Base-by-base conservation (phyloP, 2,888 invertebrate species). In the Leptinotarsa juncta region DNA sequence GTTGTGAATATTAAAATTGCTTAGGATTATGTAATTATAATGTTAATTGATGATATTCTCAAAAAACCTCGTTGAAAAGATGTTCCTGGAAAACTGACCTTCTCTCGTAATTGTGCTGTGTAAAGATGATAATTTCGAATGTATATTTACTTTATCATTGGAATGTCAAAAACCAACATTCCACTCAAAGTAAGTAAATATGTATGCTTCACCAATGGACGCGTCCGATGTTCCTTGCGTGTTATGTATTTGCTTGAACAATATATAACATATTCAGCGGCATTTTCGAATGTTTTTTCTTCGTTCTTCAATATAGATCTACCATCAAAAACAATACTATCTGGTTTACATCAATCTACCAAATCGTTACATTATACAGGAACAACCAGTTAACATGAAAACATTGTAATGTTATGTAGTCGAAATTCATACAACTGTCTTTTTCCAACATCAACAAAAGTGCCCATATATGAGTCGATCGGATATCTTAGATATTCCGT, bases 301-400 rank as follows among this genome's bases (percentile, higher is more conserved):
- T 67, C 18, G 55, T 70, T 70, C 62, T 77, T 76, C 78, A 82
- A 81, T 80, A 81, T 74, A 78, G 80, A 81, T 79, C 80, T 78
- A 79, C 79, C 79, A 81, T 84, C 82, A 81, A 79, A 82, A 81
- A 85, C 84, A 85, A 85, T 84, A 82, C 84, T 83, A 84, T 85
- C 85, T 74, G 79, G 77, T 82, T 83, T 80, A 83, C 82, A 85
- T 84, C 84, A 80, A 83, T 84, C 83, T 78, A 77, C 79, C 78
- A 81, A 82, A 83, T 84, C 81, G 83, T 81, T 81, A 80, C 80
- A 84, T 84, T 84, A 84, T 83, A 81, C 83, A 75, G 77, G 80
- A 80, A 84, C 84, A 84, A 81, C 82, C 79, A 76, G 73, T 79
- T 79, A 83, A 84, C 82, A 83, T 78, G 82, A 80, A 79, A 83